Evolutionary conservation across 2,888 invertebrate species (phyloP), one percentile per base, ranked within the genome.

Genomic region (Latheticus oryzae): DNA sequence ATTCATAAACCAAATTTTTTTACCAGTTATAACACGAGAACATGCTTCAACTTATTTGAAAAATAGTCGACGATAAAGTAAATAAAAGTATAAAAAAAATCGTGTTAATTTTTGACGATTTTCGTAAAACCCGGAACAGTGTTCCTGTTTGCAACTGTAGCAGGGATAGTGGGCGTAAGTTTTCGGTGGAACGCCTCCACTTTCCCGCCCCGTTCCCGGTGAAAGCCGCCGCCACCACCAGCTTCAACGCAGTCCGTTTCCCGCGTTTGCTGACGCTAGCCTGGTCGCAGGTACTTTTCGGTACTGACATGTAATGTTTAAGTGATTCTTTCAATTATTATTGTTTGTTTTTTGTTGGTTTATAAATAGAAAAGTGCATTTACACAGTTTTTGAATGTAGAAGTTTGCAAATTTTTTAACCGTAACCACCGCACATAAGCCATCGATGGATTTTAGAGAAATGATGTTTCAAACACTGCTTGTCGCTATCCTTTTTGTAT

Each of bases 191-290:
- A 15, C 53, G 48, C 58, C 58, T 58, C 40, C 53, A 50, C 42
- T 37, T 59, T 60, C 60, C 69, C 69, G 67, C 69, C 68, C 58
- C 63, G 56, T 65, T 62, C 56, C 61, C 62, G 68, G 63, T 56
- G 64, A 59, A 55, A 59, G 58, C 50, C 50, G 50, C 38, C 24
- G 17, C 43, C 23, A 37, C 51, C 32, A 28, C 42, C 38, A 35
- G 37, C 38, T 37, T 19, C 8, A 38, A 35, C 15, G 40, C 50
- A 61, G 61, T 61, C 26, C 55, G 54, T 51, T 61, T 61, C 28
- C 59, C 58, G 61, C 55, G 48, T 32, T 32, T 28, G 32, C 26
- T 24, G 42, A 58, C 43, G 48, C 53, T 52, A 45, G 45, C 45
- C 51, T 58, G 52, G 47, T 26, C 40, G 40, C 50, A 42, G 54